A percentile compares a stretch with the other conserved stretches of the same genome.
Evolutionary conservation across 2,113 vertebrate genomes (phyloP).

Genomic region (Dicerorhinus sumatrensis): DNA sequence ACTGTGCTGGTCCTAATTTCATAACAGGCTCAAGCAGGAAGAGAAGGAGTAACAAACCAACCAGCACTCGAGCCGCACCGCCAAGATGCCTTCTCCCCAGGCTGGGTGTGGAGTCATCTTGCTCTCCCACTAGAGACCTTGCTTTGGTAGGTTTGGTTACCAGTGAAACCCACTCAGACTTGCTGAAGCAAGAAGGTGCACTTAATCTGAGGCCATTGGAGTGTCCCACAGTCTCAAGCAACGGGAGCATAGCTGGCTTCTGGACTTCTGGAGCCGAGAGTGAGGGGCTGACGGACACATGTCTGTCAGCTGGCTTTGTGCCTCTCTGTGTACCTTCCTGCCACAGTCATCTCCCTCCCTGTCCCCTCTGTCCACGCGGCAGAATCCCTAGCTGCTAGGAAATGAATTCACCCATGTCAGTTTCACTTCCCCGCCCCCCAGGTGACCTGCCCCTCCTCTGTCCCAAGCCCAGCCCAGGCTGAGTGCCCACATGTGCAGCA

Average conservation of each 20-base stretch:
- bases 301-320: neutral
- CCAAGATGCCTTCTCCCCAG: neutral
- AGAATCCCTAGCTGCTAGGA: neutral
- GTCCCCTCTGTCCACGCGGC: neutral
- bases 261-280: neutral
- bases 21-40: neutral
- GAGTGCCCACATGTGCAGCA: neutral
- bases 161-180: neutral
- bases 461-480: neutral
- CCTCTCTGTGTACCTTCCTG: neutral
- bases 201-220: neutral
- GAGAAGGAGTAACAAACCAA: neutral
- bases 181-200: neutral
- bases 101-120: neutral
- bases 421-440: neutral
- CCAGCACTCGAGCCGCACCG: rapidly evolving
- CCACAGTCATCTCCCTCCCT: neutral
- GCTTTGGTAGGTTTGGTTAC: neutral
- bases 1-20: neutral
- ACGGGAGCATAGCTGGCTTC: neutral
- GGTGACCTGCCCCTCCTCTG: neutral
- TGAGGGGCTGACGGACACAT: neutral
- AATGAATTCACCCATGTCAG: neutral
- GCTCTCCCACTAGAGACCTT: neutral
- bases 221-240: neutral